Base-by-base conservation (phyloP, 1,140 invertebrate species). In the Teleogryllus occipitalis region DNA sequence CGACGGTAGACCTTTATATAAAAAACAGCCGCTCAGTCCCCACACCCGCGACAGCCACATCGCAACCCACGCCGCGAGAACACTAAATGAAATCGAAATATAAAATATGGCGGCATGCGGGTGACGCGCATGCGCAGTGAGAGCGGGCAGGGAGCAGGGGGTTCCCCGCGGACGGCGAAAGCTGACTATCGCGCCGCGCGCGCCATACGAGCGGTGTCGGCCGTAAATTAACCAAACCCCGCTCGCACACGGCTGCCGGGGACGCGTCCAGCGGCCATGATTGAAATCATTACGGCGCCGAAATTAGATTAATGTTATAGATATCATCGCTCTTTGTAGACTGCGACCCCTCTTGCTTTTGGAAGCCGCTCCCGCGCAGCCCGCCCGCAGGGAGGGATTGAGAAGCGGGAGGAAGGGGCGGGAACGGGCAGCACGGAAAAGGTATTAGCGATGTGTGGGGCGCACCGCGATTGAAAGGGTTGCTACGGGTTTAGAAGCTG, bases 241-340 rank as follows among this genome's bases (percentile, higher is more conserved):
- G 54, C 54, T 65, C 18, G 10, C 54, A 65, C 54, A 7, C 10
- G 54, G 54, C 10, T 2, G 10, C 54, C 54, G 18, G 18, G 54
- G 10, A 14, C 27, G 27, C 5, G 27, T 39, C 27, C 27, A 7
- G 10, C 54, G 10, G 18, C 54, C 54, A 18, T 18, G 54, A 65
- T 65, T 65, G 54, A 65, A 65, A 65, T 65, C 54, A 65, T 65
- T 65, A 65, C 54, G 54, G 27, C 54, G 18, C 54, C 54, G 18
- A 65, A 65, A 65, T 65, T 65, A 65, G 54, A 65, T 65, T 65
- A 65, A 65, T 65, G 54, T 65, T 65, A 14, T 65, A 65, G 54
- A 39, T 39, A 39, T 39, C 27, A 39, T 39, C 27, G 27, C 27
- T 39, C 27, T 39, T 39, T 39, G 27, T 39, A 39, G 27, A 39